phyloP scores from a whole-genome alignment of 1,140 invertebrate species.

The Formica exsecta region DNA sequence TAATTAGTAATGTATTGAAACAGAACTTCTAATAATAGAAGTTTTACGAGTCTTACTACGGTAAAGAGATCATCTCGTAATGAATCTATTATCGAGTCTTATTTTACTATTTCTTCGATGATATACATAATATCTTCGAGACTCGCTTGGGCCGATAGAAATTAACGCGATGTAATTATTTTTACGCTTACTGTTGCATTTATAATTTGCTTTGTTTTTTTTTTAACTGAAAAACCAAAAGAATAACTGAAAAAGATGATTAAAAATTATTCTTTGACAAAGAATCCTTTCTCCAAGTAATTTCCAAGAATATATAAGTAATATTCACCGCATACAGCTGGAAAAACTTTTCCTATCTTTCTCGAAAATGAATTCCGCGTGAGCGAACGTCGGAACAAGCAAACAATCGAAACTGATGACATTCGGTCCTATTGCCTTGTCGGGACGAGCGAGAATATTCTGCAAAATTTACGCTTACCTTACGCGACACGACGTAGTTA shows the following conservation, averaged over 20 bases:
- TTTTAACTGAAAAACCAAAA: too few species aligned
- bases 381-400: conserved; percentile 13
- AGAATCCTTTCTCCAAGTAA: background rate
- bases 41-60: background rate
- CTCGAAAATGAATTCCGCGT: conserved; percentile 26
- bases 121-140: conserved; percentile 33
- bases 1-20: background rate
- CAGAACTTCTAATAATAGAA: background rate
- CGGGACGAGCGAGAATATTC: conserved; percentile 37
- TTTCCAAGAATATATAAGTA: background rate
- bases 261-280: background rate
- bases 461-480: conserved; percentile 38
- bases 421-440: conserved; percentile 35
- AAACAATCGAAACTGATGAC: conserved; percentile 61
- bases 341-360: conserved; percentile 20
- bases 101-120: conserved; percentile 5
- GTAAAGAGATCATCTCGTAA: background rate
- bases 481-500: background rate
- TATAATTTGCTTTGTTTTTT: too few species aligned
- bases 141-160: conserved; percentile 1
- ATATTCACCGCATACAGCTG: background rate
- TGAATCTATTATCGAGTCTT: background rate
- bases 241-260: background rate
- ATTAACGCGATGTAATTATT: background rate
- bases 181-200: background rate